Conservation (phyloP, 2,113 vertebrate species). For the Zosterops japonicus region DNA sequence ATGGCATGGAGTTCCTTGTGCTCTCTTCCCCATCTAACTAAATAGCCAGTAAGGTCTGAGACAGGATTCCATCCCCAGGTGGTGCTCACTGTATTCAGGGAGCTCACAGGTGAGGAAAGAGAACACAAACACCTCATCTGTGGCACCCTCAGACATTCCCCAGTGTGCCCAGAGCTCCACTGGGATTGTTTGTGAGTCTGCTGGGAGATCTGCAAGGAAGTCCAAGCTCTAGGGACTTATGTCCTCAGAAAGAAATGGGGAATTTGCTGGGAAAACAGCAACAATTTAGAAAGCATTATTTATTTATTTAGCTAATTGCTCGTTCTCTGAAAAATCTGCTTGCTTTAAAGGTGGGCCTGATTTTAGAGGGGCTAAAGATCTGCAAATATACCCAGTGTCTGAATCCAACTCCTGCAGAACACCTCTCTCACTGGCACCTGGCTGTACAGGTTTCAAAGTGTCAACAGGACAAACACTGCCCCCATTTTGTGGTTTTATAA, state of each 20-base stretch:
- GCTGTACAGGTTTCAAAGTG: not conserved
- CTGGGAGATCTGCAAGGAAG: not conserved
- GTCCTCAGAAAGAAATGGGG: not conserved
- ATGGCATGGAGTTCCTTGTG: not conserved
- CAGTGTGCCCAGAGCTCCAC: not conserved
- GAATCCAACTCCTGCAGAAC: not conserved
- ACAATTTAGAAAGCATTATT: not conserved
- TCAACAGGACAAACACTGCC: not conserved
- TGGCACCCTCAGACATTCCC: not conserved
- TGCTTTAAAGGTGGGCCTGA: not conserved
- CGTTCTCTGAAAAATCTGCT: not conserved
- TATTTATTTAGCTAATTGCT: not conserved
- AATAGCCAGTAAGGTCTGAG: not conserved
- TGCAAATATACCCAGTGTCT: fast-evolving
- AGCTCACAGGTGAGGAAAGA: not conserved
- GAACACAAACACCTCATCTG: not conserved
- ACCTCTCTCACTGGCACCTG: not conserved
- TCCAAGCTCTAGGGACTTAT: not conserved
- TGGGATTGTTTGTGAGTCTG: not conserved
- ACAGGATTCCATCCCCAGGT: not conserved
- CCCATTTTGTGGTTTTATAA: not conserved
- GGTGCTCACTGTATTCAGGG: not conserved
- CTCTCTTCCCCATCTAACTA: not conserved
- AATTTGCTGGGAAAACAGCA: not conserved
- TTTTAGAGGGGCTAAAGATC: not conserved